Base-by-base conservation (phyloP, 92 coral and sea anemone species). In the Porites cylindrica region DNA sequence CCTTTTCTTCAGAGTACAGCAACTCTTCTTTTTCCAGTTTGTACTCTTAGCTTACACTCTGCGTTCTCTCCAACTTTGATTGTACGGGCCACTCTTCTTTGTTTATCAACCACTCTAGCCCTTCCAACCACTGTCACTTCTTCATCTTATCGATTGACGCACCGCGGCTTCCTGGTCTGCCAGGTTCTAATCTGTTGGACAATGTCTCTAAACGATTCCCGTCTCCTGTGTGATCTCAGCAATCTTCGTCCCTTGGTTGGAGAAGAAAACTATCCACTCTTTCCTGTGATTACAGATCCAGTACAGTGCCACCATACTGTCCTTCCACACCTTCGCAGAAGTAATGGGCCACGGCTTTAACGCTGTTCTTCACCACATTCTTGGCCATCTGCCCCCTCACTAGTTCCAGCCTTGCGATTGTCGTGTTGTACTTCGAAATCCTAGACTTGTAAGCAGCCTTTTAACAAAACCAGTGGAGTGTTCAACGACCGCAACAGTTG, bases 151-250 rank as follows among this genome's bases (percentile, higher is more conserved):
- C 75, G 11, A 88, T 51, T 18, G 93, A 66, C 9, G 88, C 93
- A 43, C 93, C 91, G 52, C 94, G n/a, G 23, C 91, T 82, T 43
- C 91, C 89, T 17, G 82, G 69, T 91, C 93, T 21, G 88, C 93
- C 7, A 86, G 61, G 72, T 88, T 88, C 66, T 62, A 17, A 2
- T 75, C 88, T 9, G 78, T 72, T 7, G 88, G 88, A 75, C 83
- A 82, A 21, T 82, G 43, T 20, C 75, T 82, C 84, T 84, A 88
- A 1, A 21, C 8, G 18, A 88, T 88, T 8, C 16, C 66, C 8
- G 60, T 12, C 21, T 72, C 82, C 43, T 16, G 53, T 70, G 90
- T 12, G 17, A 62, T 20, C 20, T 72, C 8, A 1, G 90, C 86
- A 1, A 90, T 85, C 78, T 90, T 90, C 72, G 47, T 16, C 21